A percentile compares a stretch with the other conserved stretches of the same genome.
These are phyloP conservation scores for Nysson spinosus DNA, from an alignment of 2,888 invertebrate genomes.

Conservation along the genomic window DNA sequence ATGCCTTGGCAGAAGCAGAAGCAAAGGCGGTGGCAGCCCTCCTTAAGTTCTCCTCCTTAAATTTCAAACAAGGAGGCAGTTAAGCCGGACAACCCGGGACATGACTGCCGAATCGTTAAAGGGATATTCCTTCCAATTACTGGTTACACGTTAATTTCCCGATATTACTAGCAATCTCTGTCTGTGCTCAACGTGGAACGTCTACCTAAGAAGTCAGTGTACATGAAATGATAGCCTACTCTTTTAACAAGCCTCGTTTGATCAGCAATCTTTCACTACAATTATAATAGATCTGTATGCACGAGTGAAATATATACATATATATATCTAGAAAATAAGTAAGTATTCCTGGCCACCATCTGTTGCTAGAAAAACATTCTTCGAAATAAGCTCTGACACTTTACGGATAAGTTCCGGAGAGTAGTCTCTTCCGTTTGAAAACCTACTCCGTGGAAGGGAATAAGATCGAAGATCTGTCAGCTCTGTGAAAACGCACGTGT, in stretches of 20 bases:
- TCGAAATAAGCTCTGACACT: conserved; percentile 25
- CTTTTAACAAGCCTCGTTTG: too few species aligned
- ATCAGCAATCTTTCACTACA: too few species aligned
- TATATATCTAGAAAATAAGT: too few species aligned
- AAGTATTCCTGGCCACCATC: conserved; percentile 22
- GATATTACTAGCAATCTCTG: conserved; percentile 41
- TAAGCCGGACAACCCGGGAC: conserved; percentile 50
- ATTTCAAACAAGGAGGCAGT: conserved; percentile 52
- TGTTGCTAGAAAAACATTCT: conserved; percentile 36
- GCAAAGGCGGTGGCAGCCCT: conserved; percentile 50
- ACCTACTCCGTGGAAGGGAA: conserved; percentile 17
- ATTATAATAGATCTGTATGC: too few species aligned
- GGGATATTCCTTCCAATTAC: conserved; percentile 50
- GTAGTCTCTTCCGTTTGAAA: conserved; percentile 36
- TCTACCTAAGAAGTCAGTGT: not conserved
- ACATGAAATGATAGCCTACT: not conserved
- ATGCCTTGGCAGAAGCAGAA: conserved; percentile 44
- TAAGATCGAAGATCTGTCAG: conserved; percentile 48
- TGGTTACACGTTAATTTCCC: conserved; percentile 51
- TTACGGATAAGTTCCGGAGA: conserved; percentile 46
- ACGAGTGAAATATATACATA: too few species aligned
- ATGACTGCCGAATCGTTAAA: conserved; percentile 51
- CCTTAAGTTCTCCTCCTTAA: conserved; percentile 54
- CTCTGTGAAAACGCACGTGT: conserved; percentile 58
- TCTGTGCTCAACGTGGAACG: not conserved